phyloP scores from a whole-genome alignment of 2,888 invertebrate species.

The Apotomis betuletana region DNA sequence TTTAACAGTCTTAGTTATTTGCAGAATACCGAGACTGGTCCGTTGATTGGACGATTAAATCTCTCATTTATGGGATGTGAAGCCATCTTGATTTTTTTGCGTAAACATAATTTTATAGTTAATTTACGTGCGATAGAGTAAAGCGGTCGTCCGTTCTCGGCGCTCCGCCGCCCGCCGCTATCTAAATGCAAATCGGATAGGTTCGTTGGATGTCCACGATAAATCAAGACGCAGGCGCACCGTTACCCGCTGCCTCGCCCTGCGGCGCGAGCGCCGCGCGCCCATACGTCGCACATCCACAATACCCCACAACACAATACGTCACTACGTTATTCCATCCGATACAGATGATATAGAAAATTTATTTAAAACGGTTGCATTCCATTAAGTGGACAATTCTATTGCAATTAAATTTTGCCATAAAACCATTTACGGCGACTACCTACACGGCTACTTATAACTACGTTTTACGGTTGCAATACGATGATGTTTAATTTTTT shows the following conservation, averaged over 20 bases:
- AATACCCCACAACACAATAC: not conserved
- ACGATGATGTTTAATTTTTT: not conserved
- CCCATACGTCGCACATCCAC: constrained; percentile 32
- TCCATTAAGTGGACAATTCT: constrained; percentile 20
- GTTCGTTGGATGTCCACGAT: constrained; percentile 79
- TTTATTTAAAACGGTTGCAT: constrained; percentile 2
- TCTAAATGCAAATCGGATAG: constrained; percentile 84
- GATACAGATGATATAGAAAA: not conserved
- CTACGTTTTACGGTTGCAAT: constrained; percentile 13
- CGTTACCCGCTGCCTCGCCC: constrained; percentile 60
- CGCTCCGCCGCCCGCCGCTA: constrained; percentile 61
- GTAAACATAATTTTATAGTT: constrained; percentile 69
- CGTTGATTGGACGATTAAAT: constrained; percentile 64
- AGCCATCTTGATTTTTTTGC: constrained; percentile 60
- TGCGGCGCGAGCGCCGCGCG: constrained; percentile 13
- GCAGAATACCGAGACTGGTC: constrained; percentile 53
- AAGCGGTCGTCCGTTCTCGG: constrained; percentile 56
- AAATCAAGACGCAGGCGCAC: constrained; percentile 73
- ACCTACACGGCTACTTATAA: not conserved
- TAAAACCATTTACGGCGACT: constrained; percentile 24
- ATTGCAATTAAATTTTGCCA: constrained; percentile 16
- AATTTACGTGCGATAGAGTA: constrained; percentile 77
- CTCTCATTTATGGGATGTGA: constrained; percentile 64
- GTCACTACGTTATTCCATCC: not conserved
- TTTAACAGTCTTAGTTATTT: constrained; percentile 48